These are phyloP conservation scores for Crioceris asparagi DNA, from an alignment of 2,888 invertebrate species.

Conservation along the genomic window DNA sequence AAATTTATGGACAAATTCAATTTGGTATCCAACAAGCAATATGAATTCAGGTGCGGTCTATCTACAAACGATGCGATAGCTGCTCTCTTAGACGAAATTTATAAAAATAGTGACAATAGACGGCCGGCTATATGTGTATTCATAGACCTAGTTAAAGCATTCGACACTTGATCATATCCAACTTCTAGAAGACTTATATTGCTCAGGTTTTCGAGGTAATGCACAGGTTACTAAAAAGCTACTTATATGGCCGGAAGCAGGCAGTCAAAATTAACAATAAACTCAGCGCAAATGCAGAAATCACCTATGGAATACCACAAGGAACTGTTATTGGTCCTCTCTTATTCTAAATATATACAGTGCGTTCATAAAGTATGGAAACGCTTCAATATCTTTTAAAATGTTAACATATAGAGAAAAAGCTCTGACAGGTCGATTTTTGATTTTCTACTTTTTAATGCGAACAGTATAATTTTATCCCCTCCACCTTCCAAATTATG, in stretches of 20 bases:
- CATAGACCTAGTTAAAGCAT: conserved; percentile 6
- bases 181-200: conserved; percentile 2
- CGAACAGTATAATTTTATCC: too few relatives aligned
- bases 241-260: conserved; percentile 3
- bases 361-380: too few relatives aligned
- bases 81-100: too few relatives aligned
- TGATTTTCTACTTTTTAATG: too few relatives aligned
- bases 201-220: conserved; percentile 2
- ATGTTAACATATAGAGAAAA: too few relatives aligned
- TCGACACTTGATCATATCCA: conserved; percentile 2
- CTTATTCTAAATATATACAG: too few relatives aligned
- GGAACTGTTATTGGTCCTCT: conserved; percentile 3
- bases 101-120: too few relatives aligned
- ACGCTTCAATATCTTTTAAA: too few relatives aligned
- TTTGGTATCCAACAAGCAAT: conserved; percentile 5
- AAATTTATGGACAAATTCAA: conserved; percentile 5
- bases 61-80: neutral
- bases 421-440: too few relatives aligned
- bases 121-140: conserved; percentile 5
- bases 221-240: neutral
- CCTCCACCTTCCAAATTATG: too few relatives aligned
- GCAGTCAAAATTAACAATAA: conserved; percentile 1
- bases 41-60: conserved; percentile 2
- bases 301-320: conserved; percentile 6
- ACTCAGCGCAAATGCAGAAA: neutral